These are phyloP conservation scores for Acanthosepion esculentum DNA, from an alignment of 2,888 invertebrate species.

Conservation along the genomic window DNA sequence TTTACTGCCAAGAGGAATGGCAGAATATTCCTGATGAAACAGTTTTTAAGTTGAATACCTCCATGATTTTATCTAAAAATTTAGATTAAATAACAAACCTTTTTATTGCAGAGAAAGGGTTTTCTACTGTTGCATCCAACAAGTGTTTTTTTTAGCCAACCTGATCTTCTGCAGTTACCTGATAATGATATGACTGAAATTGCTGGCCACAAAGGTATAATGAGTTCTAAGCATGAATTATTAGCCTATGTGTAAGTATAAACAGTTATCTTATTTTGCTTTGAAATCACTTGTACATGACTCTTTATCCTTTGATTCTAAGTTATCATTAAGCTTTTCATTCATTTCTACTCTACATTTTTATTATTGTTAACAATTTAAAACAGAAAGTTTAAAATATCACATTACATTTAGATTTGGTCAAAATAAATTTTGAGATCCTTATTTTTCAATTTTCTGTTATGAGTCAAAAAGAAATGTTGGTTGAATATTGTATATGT, in stretches of 20 bases:
- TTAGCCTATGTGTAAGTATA: slow-evolving; percentile 87
- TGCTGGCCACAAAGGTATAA: slow-evolving; percentile 60
- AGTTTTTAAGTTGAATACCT: too few relatives aligned
- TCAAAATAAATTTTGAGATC: background rate
- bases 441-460: background rate
- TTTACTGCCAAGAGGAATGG: too few relatives aligned
- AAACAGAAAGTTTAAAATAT: too few relatives aligned
- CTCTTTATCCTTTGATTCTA: background rate
- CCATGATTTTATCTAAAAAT: background rate
- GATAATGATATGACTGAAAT: slow-evolving; percentile 57
- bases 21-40: too few relatives aligned
- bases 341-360: too few relatives aligned
- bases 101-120: slow-evolving; percentile 82
- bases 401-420: background rate
- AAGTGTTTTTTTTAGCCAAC: slow-evolving; percentile 88
- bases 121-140: slow-evolving; percentile 93
- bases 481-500: too few relatives aligned
- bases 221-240: slow-evolving; percentile 88
- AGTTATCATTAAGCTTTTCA: too few relatives aligned
- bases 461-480: too few relatives aligned
- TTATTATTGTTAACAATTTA: too few relatives aligned
- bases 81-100: background rate
- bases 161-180: slow-evolving; percentile 84
- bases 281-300: background rate
- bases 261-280: background rate